These are phyloP conservation scores for Solenodon paradoxus DNA, from an alignment of 2,113 vertebrate species.

Conservation along the genomic window DNA sequence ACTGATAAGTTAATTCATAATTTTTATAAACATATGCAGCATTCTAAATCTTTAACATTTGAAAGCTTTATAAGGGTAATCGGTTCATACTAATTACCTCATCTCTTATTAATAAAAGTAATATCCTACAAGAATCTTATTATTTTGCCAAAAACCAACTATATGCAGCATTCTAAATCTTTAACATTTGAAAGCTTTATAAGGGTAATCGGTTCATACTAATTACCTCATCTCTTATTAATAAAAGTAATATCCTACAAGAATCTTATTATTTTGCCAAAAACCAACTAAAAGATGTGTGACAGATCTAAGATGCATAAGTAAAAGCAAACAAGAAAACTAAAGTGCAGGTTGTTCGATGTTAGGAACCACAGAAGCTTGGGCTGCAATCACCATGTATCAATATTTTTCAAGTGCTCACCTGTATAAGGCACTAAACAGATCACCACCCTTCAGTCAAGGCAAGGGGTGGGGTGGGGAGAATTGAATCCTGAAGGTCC, in stretches of 20 bases:
- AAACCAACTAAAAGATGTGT: background rate
- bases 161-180: background rate
- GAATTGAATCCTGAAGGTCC: background rate
- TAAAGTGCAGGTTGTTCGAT: background rate
- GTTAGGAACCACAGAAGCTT: background rate
- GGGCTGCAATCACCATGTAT: background rate
- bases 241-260: background rate
- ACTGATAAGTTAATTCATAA: background rate
- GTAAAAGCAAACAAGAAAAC: constrained; percentile 48
- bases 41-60: background rate
- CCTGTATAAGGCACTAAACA: constrained; percentile 6
- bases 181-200: constrained; percentile 19
- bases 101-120: constrained; percentile 6
- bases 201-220: background rate
- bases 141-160: background rate
- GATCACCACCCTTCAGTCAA: background rate
- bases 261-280: background rate
- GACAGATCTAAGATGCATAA: background rate
- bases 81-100: background rate
- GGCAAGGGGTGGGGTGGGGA: background rate
- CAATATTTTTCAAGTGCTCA: constrained; percentile 40
- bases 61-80: constrained; percentile 31
- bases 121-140: background rate
- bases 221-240: background rate
- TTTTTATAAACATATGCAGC: background rate